These are phyloP conservation scores for Pogonocichla stellata DNA, from an alignment of 2,113 vertebrate species.

Conservation along the genomic window DNA sequence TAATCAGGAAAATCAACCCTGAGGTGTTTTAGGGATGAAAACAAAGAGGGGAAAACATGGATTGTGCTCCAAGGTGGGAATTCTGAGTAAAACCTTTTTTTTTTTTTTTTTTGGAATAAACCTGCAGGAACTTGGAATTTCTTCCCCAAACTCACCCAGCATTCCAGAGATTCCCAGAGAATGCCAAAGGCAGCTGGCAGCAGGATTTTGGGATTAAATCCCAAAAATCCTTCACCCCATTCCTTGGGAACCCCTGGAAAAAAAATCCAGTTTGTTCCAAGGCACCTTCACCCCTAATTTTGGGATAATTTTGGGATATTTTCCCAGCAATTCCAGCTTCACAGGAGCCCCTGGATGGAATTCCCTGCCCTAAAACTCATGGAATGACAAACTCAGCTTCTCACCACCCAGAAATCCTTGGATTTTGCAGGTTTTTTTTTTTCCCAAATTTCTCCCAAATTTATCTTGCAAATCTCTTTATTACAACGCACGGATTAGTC, in stretches of 20 bases:
- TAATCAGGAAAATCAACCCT: neutral
- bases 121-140: too few relatives aligned
- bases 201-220: too few relatives aligned
- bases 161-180: too few relatives aligned
- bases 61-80: neutral
- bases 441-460: neutral
- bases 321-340: neutral
- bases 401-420: neutral
- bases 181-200: too few relatives aligned
- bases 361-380: neutral
- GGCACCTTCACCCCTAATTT: too few relatives aligned
- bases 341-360: neutral
- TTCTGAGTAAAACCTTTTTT: neutral
- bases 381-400: neutral
- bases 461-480: conserved; percentile 79
- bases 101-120: too few relatives aligned
- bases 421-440: neutral
- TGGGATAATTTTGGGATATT: neutral
- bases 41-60: rapidly evolving
- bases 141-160: too few relatives aligned
- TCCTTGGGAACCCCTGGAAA: neutral
- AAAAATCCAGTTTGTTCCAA: neutral
- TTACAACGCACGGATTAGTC: conserved; percentile 75
- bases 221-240: too few relatives aligned
- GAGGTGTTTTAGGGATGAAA: rapidly evolving